Evolutionary conservation across 2,888 invertebrate genomes (phyloP).

Genomic region (Oligia fasciuncula): DNA sequence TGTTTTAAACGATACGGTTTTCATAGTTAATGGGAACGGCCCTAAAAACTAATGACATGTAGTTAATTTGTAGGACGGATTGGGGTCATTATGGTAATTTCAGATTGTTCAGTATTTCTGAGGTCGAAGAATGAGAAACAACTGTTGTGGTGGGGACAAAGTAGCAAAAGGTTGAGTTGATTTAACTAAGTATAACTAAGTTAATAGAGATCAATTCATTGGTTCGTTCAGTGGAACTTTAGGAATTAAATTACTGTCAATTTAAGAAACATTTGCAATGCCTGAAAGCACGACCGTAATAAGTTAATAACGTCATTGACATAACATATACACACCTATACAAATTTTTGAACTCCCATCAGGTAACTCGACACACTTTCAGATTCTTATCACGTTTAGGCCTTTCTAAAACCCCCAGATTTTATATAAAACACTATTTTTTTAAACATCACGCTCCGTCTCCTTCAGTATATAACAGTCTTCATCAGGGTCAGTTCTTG

Average conservation of each 20-base stretch:
- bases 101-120: neutral
- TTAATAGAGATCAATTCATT: neutral
- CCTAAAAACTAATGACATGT: slow-evolving; percentile 18
- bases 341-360: neutral
- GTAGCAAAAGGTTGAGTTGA: neutral
- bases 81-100: slow-evolving; percentile 1
- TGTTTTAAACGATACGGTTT: slow-evolving; percentile 33
- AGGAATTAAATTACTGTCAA: neutral
- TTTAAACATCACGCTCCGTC: neutral
- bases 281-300: neutral
- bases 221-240: neutral
- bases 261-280: neutral
- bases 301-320: neutral
- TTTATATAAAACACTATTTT: neutral
- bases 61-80: slow-evolving; percentile 2
- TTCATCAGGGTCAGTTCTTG: slow-evolving; percentile 31
- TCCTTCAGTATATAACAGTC: slow-evolving; percentile 4
- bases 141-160: neutral
- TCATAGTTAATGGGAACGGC: slow-evolving; percentile 12
- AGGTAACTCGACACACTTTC: neutral
- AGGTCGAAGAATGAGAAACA: neutral
- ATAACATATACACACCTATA: neutral
- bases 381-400: neutral
- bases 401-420: neutral
- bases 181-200: neutral